Evolutionary conservation across 2,888 invertebrate species (phyloP), one percentile per base, ranked within the genome.

Genomic region (Melangyna quadrimaculata): DNA sequence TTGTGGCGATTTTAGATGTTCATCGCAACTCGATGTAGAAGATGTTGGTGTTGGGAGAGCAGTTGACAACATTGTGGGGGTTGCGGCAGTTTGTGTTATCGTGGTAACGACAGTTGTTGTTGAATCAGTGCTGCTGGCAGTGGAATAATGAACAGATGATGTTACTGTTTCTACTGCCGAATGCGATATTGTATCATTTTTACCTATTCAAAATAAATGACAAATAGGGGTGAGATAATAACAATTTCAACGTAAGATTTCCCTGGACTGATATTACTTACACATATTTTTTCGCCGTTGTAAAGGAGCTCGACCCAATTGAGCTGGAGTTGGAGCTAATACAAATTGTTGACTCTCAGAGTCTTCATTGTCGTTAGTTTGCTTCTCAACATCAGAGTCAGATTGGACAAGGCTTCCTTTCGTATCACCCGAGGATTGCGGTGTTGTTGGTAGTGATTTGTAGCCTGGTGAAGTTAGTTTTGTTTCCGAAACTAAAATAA

Each of bases 311-410:
- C 96, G 94, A 63, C 98, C 98, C 77, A 98, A 94, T 92, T 98
- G 98, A 32, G 98, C 98, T 3, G 98, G 98, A 1, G 98, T 98
- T 0, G 98, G 98, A 53, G 97, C 98, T 88, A 98, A 93, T 73
- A 97, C 95, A 93, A 97, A 96, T 88, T 93, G 91, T 79, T 92
- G 92, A 27, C 89, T 88, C 69, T 89, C 88, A 43, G 78, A 65
- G 37, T 88, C 90, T 67, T 88, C 88, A 32, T 89, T 90, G 29
- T 90, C 90, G 17, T 87, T 75, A 8, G 61, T 59, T 75, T 83
- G 84, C 32, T 87, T 78, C 17, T 87, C 81, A 53, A 61, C 63
- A 19, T 88, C 82, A 27, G 89, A 88, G 24, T 90, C 91, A 1
- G 88, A 87, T 27, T 89, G 88, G 8, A 63, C 53, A 17, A 59